Evolutionary conservation across 2,888 invertebrate species (phyloP).

Genomic region (Oligia fasciuncula): DNA sequence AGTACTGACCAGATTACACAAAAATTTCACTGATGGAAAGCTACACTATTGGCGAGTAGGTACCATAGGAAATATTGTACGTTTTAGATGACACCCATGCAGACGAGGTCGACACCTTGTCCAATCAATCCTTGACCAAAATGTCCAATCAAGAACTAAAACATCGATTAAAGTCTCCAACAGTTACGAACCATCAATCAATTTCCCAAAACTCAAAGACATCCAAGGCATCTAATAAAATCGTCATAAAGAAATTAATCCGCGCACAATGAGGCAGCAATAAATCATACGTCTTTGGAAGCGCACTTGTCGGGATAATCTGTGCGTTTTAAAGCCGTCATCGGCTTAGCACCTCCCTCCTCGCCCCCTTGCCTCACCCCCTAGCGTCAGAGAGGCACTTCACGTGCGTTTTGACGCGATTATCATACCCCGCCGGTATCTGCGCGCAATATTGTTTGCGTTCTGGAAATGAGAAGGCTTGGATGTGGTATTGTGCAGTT

Average conservation of each 20-base stretch:
- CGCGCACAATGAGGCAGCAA: conserved; percentile 71
- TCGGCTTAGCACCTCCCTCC: conserved; percentile 80
- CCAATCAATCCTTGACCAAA: neutral
- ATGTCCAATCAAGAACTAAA: neutral
- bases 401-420: conserved; percentile 90
- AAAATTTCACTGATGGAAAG: neutral
- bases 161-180: neutral
- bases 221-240: conserved; percentile 34
- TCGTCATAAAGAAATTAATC: conserved; percentile 65
- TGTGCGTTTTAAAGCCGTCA: conserved; percentile 88
- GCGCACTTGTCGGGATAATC: conserved; percentile 87
- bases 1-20: neutral
- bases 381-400: conserved; percentile 78
- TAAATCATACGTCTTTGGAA: conserved; percentile 82
- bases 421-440: conserved; percentile 89
- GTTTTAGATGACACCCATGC: neutral
- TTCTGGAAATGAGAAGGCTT: conserved; percentile 39
- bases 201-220: conserved; percentile 22
- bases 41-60: neutral
- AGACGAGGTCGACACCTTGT: neutral
- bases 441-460: conserved; percentile 88
- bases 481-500: conserved; percentile 67
- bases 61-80: neutral
- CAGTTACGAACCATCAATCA: conserved; percentile 20
- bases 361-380: conserved; percentile 42